Evolutionary conservation across 2,888 invertebrate species (phyloP), one percentile per base, ranked within the genome.

Genomic region (Mythimna loreyi): DNA sequence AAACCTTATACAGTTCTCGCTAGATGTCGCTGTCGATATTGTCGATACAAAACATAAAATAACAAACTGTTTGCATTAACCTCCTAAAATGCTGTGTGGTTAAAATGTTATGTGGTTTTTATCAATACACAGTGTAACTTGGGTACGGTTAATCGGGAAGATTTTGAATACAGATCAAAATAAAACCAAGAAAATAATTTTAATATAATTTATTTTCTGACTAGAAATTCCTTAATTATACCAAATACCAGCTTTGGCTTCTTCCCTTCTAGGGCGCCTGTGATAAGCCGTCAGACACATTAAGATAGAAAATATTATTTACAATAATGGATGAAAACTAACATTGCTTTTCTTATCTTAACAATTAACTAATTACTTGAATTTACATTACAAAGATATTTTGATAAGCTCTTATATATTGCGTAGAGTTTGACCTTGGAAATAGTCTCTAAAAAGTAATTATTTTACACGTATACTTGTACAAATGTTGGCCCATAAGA

Each of bases 151-250:
- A 36, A 13, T 11, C 4, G 4, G 13, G 11, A 3, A 13, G 13
- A 36, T 3, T 28, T 28, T 28, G 30, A 30, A 1, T 6, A 4
- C 5, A 1, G 16, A 13, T 11, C 1, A 43, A 3, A 80, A 63
- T 66, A 53, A 79, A 81, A 79, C 56, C 16, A 59, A 16, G 13
- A 36, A 66, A 78, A 64, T 71, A 67, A 57, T 85, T 90, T 86
- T 82, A 86, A 84, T 87, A 86, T 87, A 86, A 82, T 90, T 91
- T 92, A 91, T 89, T 91, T 90, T 87, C 72, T 87, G 92, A 92
- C 93, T 93, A 93, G 91, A 93, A 92, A 88, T 84, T 40, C 74
- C 83, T 87, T 87, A 90, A 88, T 83, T 82, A 87, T 83, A 88
- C 86, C 86, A 89, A 89, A 88, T 85, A 82, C 85, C 88, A 88